These are phyloP conservation scores for Eupeodes corollae DNA, from an alignment of 1,140 invertebrate species.

Conservation along the genomic window DNA sequence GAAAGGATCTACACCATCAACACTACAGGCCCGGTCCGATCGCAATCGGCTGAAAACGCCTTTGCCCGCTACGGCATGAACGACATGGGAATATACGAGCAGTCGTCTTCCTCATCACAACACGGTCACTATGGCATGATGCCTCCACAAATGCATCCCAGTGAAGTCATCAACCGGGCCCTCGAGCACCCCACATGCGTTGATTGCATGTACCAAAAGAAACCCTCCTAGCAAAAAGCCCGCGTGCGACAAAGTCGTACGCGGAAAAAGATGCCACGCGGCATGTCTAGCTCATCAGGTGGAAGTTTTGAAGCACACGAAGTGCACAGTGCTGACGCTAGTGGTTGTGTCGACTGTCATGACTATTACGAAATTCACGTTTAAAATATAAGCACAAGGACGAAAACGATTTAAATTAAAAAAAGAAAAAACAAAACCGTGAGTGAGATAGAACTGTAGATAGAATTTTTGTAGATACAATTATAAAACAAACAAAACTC, in stretches of 20 bases:
- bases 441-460: background rate
- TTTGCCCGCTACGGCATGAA: constrained; percentile 26
- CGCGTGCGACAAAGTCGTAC: constrained; percentile 38
- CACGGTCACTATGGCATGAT: constrained; percentile 7
- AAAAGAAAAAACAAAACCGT: background rate
- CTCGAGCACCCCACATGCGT: constrained; percentile 54
- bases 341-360: constrained; percentile 35
- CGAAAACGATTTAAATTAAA: background rate
- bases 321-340: constrained; percentile 5
- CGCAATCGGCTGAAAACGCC: constrained; percentile 34
- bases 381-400: constrained; percentile 10
- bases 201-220: constrained; percentile 49
- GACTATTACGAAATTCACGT: constrained; percentile 37
- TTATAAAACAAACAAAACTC: background rate
- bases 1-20: constrained; percentile 23
- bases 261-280: constrained; percentile 34
- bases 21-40: constrained; percentile 24
- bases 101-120: background rate
- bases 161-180: constrained; percentile 41
- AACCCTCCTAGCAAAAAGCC: constrained; percentile 48
- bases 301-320: constrained; percentile 9
- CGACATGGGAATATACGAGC: constrained; percentile 1
- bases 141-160: constrained; percentile 25
- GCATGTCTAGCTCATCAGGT: constrained; percentile 6
- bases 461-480: background rate